Evolutionary conservation across 1,140 invertebrate species (phyloP).

Genomic region (Achatina immaculata): DNA sequence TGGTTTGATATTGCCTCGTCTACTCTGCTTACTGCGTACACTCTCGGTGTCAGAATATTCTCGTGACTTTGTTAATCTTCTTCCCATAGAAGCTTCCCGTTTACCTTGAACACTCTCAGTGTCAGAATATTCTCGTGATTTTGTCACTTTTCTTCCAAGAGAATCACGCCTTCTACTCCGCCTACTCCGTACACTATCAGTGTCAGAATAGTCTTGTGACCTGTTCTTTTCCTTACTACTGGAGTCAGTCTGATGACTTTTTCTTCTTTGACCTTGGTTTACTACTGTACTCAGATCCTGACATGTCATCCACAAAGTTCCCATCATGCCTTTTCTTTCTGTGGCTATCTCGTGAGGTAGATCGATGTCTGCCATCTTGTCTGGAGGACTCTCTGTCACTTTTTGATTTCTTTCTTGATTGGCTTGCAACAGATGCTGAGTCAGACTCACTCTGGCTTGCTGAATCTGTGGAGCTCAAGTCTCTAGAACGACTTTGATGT

Average conservation of each 20-base stretch:
- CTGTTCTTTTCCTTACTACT: not conserved
- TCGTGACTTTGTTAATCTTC: not conserved
- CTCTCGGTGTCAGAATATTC: slow-evolving; percentile 31
- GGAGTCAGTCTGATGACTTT: not conserved
- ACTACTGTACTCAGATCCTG: slow-evolving; percentile 33
- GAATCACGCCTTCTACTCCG: not conserved
- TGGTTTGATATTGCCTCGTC: slow-evolving; percentile 12
- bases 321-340: not conserved
- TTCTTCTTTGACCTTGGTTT: not conserved
- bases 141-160: not conserved
- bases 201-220: slow-evolving; percentile 16
- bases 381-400: not conserved
- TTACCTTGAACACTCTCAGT: slow-evolving; percentile 2
- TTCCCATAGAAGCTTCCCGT: not conserved
- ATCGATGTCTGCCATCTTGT: slow-evolving; percentile 13
- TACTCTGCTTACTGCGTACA: slow-evolving; percentile 2
- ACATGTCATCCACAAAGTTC: not conserved
- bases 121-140: not conserved
- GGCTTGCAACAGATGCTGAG: not conserved
- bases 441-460: not conserved
- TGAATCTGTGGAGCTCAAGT: not conserved
- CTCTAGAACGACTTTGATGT: slow-evolving; percentile 18
- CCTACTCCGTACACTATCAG: slow-evolving; percentile 16
- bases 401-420: not conserved
- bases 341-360: not conserved